Base-by-base conservation (phyloP, 37 sponge, comb jelly and placozoan species). In the Aplysina aerophoba region DNA sequence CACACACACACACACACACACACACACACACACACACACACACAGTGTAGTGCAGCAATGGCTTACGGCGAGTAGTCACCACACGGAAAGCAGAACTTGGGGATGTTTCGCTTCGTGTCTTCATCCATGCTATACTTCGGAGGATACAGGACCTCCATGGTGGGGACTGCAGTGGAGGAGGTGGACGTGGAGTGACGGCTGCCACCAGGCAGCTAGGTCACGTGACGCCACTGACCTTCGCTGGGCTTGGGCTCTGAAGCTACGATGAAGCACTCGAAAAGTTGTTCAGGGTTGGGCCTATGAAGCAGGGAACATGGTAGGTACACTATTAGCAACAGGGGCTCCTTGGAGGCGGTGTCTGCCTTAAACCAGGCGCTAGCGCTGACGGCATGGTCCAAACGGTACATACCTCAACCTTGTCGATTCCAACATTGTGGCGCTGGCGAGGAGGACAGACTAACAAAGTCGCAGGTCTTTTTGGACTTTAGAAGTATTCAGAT, bases 31-130 rank as follows among this genome's bases (percentile, higher is more conserved):
- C 15, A 65, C 13, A 74, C 50, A 8, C 50, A 8, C 50, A 44
- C 50, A 44, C 6, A 44, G 50, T 8, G 3, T 3, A 8, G 3
- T 44, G 50, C 8, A 44, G 8, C 50, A 44, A 44, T 44, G 50
- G 8, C 91, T 84, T 81, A 87, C 88, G 84, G 87, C 13, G 35
- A 24, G 40, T n/a, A 24, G 16, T 84, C 12, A 41, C 72, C 77
- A 34, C 73, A 88, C 5, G 94, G 94, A 78, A 87, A 93, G 39
- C 79, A 59, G 62, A 93, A 93, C 66, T 90, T 90, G 5, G 94
- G 91, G 0, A 93, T 28, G 27, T 88, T 83, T 60, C 78, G 83
- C 81, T 57, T 74, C 27, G 84, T 83, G 11, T 88, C 93, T 15
- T 78, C 89, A 24, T 83, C 89, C 78, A 62, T 83, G 6, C 37